Evolutionary conservation across 2,113 vertebrate species (phyloP).

Genomic region (Protobothrops mucrosquamatus): DNA sequence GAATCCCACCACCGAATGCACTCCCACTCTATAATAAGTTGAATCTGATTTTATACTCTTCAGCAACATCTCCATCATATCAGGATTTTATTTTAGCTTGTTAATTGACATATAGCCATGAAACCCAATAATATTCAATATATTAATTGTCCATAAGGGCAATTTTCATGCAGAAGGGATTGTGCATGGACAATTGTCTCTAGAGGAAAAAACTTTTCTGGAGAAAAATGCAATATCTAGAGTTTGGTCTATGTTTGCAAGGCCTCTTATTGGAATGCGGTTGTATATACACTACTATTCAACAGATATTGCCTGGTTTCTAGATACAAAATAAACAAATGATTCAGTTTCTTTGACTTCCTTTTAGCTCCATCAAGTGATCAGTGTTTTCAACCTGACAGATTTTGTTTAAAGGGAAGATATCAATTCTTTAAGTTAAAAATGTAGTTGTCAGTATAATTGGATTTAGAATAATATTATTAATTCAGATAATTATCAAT

Average conservation of each 20-base stretch:
- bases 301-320: not conserved
- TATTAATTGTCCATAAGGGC: not conserved
- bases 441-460: constrained; percentile 53
- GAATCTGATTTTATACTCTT: not conserved
- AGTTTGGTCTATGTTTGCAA: not conserved
- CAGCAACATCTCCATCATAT: not conserved
- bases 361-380: not conserved
- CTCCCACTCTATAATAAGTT: not conserved
- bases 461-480: constrained; percentile 60
- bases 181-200: not conserved
- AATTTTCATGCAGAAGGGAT: not conserved
- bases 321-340: not conserved
- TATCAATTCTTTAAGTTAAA: constrained; percentile 57
- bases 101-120: not conserved
- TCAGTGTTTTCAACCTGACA: not conserved
- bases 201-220: not conserved
- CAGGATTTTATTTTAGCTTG: not conserved
- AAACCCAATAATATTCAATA: not conserved
- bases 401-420: not conserved
- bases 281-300: not conserved
- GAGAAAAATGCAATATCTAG: not conserved
- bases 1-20: not conserved
- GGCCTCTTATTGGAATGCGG: not conserved
- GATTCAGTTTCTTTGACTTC: not conserved
- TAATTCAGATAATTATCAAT: constrained; percentile 63